These are phyloP conservation scores for Hydrochoerus hydrochaeris DNA, from an alignment of 2,113 vertebrate genomes.

Conservation along the genomic window DNA sequence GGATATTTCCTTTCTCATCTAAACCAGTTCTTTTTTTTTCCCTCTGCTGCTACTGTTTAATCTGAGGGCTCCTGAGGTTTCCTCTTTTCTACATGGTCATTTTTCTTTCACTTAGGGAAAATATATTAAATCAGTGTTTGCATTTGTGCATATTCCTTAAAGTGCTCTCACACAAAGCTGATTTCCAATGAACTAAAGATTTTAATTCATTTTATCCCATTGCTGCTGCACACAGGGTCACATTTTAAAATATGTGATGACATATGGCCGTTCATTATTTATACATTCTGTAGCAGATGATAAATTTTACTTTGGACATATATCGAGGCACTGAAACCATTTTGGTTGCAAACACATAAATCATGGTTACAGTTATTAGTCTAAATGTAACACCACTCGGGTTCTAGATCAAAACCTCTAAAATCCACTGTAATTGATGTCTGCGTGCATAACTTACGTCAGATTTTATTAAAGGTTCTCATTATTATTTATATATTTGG, in stretches of 20 bases:
- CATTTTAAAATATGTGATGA: slow-evolving; percentile 89
- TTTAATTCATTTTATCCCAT: slow-evolving; percentile 88
- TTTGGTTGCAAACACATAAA: slow-evolving; percentile 90
- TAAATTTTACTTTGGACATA: slow-evolving; percentile 91
- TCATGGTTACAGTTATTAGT: slow-evolving; percentile 90
- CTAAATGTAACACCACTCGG: slow-evolving; percentile 88
- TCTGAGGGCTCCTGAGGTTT: slow-evolving; percentile 65
- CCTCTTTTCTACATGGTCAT: slow-evolving; percentile 64
- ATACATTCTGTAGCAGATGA: slow-evolving; percentile 90
- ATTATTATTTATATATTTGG: slow-evolving; percentile 89
- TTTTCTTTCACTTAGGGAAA: slow-evolving; percentile 77
- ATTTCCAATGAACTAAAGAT: slow-evolving; percentile 87
- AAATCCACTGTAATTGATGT: slow-evolving; percentile 89
- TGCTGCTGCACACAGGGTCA: slow-evolving; percentile 85
- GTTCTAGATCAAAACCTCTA: slow-evolving; percentile 91
- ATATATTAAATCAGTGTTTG: slow-evolving; percentile 82
- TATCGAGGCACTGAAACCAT: slow-evolving; percentile 87
- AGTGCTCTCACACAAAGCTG: slow-evolving; percentile 83
- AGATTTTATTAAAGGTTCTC: slow-evolving; percentile 88
- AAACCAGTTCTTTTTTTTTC: not conserved
- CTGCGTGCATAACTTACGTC: slow-evolving; percentile 86
- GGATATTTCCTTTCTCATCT: slow-evolving; percentile 2
- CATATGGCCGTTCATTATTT: slow-evolving; percentile 92
- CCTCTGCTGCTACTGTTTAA: slow-evolving; percentile 34
- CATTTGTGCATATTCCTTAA: slow-evolving; percentile 80